Evolutionary conservation across 2,888 invertebrate species (phyloP).

Genomic region (Pilophorus perplexus): DNA sequence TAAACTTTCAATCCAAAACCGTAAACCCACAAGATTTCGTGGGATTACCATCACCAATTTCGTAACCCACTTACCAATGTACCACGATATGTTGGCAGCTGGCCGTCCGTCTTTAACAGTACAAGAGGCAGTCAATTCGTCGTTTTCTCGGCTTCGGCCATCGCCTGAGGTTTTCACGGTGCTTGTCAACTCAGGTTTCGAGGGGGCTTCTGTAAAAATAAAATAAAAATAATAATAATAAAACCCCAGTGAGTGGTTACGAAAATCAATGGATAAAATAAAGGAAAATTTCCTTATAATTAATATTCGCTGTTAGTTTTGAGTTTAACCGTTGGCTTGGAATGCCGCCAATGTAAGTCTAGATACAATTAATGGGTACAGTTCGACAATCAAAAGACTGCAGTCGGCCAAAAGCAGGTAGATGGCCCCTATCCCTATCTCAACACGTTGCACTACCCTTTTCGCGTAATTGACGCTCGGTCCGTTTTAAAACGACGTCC

Average conservation of each 20-base stretch:
- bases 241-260: slow-evolving; percentile 49
- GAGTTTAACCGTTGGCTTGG: too few relatives aligned
- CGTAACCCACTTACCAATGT: slow-evolving; percentile 47
- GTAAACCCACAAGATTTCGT: neutral
- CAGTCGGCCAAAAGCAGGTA: too few relatives aligned
- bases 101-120: slow-evolving; percentile 68
- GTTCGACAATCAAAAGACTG: too few relatives aligned
- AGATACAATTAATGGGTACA: too few relatives aligned
- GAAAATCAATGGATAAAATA: too few relatives aligned
- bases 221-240: slow-evolving; percentile 10
- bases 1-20: neutral
- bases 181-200: slow-evolving; percentile 55
- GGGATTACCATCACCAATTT: neutral
- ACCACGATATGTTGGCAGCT: slow-evolving; percentile 73
- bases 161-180: slow-evolving; percentile 51
- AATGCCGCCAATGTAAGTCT: too few relatives aligned
- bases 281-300: too few relatives aligned
- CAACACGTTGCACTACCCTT: too few relatives aligned
- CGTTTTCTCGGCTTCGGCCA: slow-evolving; percentile 58
- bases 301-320: too few relatives aligned
- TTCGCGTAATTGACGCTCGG: too few relatives aligned
- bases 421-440: too few relatives aligned
- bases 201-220: slow-evolving; percentile 49
- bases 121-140: slow-evolving; percentile 65
- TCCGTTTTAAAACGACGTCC: too few relatives aligned